A percentile compares a stretch with the other conserved stretches of the same genome.
Conservation (phyloP, 1,140 invertebrate species). For the Acromyrmex heyeri region DNA sequence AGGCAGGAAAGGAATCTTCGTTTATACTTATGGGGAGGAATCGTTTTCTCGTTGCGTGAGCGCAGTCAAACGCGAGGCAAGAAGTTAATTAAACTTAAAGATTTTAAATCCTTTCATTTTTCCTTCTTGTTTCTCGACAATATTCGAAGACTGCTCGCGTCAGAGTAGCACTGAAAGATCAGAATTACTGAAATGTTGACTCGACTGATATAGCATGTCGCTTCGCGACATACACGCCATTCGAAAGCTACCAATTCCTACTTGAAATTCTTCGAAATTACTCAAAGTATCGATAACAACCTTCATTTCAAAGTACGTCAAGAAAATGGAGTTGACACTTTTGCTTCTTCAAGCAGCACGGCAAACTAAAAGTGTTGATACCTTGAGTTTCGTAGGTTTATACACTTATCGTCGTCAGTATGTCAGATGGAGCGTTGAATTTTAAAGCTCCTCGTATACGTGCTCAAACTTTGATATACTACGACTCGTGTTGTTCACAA, state of each 20-base stretch:
- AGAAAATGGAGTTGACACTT: conserved; percentile 12
- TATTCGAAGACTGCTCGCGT: neutral
- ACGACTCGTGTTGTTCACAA: conserved; percentile 18
- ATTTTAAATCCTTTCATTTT: conserved; percentile 31
- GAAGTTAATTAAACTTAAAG: conserved; percentile 52
- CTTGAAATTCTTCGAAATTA: conserved; percentile 18
- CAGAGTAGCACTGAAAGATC: neutral
- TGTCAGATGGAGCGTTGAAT: conserved; percentile 47
- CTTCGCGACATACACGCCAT: neutral
- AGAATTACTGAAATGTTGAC: neutral
- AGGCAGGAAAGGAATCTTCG: conserved; percentile 38
- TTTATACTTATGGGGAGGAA: conserved; percentile 37
- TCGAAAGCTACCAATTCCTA: neutral
- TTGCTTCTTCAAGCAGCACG: neutral
- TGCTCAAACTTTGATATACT: conserved; percentile 33
- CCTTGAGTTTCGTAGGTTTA: conserved; percentile 36
- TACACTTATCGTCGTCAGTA: conserved; percentile 45
- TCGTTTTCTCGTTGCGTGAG: conserved; percentile 13
- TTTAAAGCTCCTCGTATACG: conserved; percentile 47
- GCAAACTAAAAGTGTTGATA: conserved; percentile 42
- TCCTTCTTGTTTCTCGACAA: neutral
- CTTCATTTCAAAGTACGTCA: neutral
- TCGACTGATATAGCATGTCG: neutral
- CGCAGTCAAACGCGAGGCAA: conserved; percentile 8
- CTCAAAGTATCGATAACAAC: neutral